Evolutionary conservation across 2,113 vertebrate species (phyloP), one percentile per base, ranked within the genome.

Genomic region (Hassar affinis): DNA sequence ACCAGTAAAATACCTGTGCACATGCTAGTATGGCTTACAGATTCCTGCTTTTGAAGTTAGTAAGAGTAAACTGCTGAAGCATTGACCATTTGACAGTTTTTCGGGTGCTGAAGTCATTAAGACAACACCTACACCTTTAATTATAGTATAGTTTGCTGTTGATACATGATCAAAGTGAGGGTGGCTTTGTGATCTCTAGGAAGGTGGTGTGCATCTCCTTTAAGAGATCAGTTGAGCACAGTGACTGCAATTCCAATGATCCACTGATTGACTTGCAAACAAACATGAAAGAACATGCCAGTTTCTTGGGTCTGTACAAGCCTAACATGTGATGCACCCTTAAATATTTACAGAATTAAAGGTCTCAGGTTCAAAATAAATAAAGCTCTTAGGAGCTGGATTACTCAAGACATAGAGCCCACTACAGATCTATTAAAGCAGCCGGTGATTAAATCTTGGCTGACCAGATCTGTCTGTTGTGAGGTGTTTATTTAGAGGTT

Each of bases 91-190:
- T 87, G 54, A 51, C 30, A 86, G 27, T 91, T 89, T 89, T 87
- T 90, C 85, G 86, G 85, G 79, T 69, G 25, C 85, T 11, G n/a
- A 74, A 79, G 72, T 78, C 87, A 81, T 86, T 76, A 72, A 87
- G 79, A 79, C 82, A 85, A 88, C 74, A 83, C 74, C 84, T 85
- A 74, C 82, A 61, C 35, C 85, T 91, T 92, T 77, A 87, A 93
- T 89, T 59, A 66, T 15, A 80, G 89, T 89, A 88, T 87, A 90
- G 88, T 91, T 86, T 68, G 77, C 33, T 83, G 91, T 93, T 49
- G 89, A 92, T 89, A 45, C 2, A 61, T 86, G 88, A 88, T 89
- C 88, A 92, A 90, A 88, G 86, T 86, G 88, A 88, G 82, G 88
- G 80, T 80, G 75, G 78, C 82, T 38, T 84, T 81, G 85, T 10